These are phyloP conservation scores for Novumbra hubbsi DNA, from an alignment of 2,797 vertebrate species.

Conservation along the genomic window DNA sequence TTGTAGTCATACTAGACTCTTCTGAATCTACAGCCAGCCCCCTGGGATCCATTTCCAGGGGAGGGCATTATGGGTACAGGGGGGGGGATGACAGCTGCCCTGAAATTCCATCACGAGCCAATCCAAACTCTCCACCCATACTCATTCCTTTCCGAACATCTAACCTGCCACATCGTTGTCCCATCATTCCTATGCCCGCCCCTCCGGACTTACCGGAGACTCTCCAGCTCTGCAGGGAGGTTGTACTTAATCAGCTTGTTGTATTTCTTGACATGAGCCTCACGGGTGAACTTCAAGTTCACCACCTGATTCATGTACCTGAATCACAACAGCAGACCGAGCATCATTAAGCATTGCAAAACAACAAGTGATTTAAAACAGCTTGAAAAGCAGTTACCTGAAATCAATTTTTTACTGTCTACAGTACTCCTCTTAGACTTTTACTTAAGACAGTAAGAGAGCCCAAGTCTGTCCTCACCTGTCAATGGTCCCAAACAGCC, in stretches of 20 bases:
- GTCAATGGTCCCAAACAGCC: conserved; percentile 90
- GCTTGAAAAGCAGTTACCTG: background rate
- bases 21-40: too few species aligned
- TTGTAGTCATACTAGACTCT: too few species aligned
- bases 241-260: conserved; percentile 79
- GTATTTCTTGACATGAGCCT: conserved; percentile 77
- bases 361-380: background rate
- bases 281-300: conserved; percentile 77
- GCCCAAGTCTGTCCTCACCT: conserved; percentile 60
- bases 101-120: too few species aligned
- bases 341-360: background rate
- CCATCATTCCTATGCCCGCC: background rate
- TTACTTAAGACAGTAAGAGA: background rate
- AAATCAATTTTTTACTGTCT: background rate
- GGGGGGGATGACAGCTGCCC: too few species aligned
- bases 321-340: conserved; percentile 18
- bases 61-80: too few species aligned
- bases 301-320: conserved; percentile 92
- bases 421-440: background rate
- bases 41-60: too few species aligned
- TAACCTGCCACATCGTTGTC: background rate
- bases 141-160: background rate
- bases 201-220: conserved; percentile 76
- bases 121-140: background rate
- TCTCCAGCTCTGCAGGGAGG: conserved; percentile 82